phyloP scores from a whole-genome alignment of 2,113 vertebrate species.

The Archocentrus centrarchus region DNA sequence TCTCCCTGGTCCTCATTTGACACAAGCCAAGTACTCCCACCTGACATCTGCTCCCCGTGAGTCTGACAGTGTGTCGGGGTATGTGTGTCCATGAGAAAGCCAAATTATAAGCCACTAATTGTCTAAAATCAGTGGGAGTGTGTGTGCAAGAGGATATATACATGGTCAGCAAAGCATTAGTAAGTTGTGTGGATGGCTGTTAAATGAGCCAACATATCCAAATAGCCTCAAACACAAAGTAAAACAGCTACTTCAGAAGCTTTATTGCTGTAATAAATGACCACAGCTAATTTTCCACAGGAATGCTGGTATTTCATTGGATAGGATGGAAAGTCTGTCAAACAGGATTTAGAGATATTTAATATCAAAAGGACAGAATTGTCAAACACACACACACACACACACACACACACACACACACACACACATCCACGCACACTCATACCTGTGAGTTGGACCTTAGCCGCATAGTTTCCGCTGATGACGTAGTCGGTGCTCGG shows the following conservation, averaged over 20 bases:
- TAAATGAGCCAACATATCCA: constrained; percentile 35
- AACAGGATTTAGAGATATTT: background rate
- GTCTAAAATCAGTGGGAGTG: constrained; percentile 33
- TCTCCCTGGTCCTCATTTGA: constrained; percentile 10
- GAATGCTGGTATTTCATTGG: background rate
- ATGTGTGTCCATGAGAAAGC: background rate
- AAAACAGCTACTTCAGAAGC: background rate
- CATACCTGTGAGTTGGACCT: constrained; percentile 88
- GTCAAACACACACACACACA: background rate
- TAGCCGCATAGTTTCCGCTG: constrained; percentile 91
- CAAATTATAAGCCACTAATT: constrained; percentile 16
- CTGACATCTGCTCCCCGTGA: constrained; percentile 57
- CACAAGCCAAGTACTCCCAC: constrained; percentile 55
- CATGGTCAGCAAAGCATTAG: constrained; percentile 40
- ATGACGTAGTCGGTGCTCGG: constrained; percentile 91
- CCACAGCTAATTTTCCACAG: background rate
- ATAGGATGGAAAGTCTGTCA: background rate
- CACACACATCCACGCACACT: background rate
- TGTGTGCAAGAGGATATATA: constrained; percentile 17
- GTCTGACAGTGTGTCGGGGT: background rate
- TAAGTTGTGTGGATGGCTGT: constrained; percentile 35
- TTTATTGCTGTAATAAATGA: too few relatives aligned
- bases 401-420: background rate
- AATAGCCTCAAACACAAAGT: background rate
- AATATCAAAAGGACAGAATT: background rate